phyloP scores from a whole-genome alignment of 2,113 vertebrate genomes.

The Eurystomus gularis region DNA sequence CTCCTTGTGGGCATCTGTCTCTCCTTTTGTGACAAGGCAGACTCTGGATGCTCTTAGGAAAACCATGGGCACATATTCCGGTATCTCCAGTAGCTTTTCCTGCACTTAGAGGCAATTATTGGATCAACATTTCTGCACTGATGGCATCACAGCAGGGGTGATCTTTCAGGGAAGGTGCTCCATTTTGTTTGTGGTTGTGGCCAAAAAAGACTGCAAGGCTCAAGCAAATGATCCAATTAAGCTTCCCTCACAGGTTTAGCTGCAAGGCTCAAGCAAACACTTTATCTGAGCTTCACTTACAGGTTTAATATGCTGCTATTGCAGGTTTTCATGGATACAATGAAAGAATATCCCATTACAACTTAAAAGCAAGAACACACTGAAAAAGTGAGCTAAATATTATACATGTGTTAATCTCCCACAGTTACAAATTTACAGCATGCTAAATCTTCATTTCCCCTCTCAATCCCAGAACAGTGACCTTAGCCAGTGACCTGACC shows the following conservation, averaged over 20 bases:
- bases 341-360: background rate
- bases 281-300: background rate
- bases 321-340: background rate
- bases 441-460: too few relatives aligned
- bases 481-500: too few relatives aligned
- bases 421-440: too few relatives aligned
- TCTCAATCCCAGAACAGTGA: too few relatives aligned
- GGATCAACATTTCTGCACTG: background rate
- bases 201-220: background rate
- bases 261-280: too few relatives aligned
- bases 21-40: background rate
- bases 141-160: background rate
- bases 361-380: too few relatives aligned
- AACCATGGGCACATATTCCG: rapidly evolving
- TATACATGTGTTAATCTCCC: too few relatives aligned
- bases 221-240: background rate
- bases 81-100: background rate
- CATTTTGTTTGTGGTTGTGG: background rate
- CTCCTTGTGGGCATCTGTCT: background rate
- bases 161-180: background rate
- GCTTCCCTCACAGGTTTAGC: too few relatives aligned
- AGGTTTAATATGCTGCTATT: background rate
- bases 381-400: background rate
- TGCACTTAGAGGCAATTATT: background rate
- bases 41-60: rapidly evolving